Percentiles rank a stretch among this genome's conserved stretches.
phyloP scores from a whole-genome alignment of 2,888 invertebrate species.

The Panzeria rudis region DNA sequence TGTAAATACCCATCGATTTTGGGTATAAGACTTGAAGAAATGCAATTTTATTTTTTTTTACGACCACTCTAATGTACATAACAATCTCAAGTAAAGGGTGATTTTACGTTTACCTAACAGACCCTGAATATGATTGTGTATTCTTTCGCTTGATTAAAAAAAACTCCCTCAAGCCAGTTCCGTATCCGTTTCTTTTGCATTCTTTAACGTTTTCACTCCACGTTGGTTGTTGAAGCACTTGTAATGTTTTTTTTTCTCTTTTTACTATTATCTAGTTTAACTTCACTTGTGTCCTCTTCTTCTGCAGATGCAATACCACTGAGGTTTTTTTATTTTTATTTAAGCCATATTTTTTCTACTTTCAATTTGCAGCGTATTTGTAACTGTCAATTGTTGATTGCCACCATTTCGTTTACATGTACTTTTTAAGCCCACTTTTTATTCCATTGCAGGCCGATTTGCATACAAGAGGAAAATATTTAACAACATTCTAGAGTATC shows the following conservation, averaged over 20 bases:
- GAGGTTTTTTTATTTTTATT: constrained; percentile 13
- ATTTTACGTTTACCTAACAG: background rate
- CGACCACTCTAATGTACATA: no score
- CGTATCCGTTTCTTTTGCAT: constrained; percentile 64
- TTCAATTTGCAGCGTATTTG: constrained; percentile 74
- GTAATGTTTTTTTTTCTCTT: constrained; percentile 57
- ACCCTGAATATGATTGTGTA: background rate
- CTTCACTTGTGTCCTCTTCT: background rate
- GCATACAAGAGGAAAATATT: constrained; percentile 40
- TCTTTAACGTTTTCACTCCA: constrained; percentile 30
- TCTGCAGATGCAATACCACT: background rate
- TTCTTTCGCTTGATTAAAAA: constrained; percentile 18
- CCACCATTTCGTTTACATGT: constrained; percentile 58
- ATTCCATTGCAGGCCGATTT: constrained; percentile 57
- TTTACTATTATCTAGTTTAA: constrained; percentile 63
- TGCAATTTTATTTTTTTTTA: no score
- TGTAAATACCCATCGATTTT: no score
- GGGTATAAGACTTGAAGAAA: no score
- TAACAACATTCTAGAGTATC: constrained; percentile 55
- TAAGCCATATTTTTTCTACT: constrained; percentile 56
- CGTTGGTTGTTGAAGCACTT: constrained; percentile 63
- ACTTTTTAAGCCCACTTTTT: constrained; percentile 61
- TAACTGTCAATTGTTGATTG: constrained; percentile 74
- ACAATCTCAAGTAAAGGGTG: background rate
- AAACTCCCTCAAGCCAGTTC: constrained; percentile 65